Conservation (phyloP, 2,113 vertebrate genomes). For the Poeciliopsis occidentalis region DNA sequence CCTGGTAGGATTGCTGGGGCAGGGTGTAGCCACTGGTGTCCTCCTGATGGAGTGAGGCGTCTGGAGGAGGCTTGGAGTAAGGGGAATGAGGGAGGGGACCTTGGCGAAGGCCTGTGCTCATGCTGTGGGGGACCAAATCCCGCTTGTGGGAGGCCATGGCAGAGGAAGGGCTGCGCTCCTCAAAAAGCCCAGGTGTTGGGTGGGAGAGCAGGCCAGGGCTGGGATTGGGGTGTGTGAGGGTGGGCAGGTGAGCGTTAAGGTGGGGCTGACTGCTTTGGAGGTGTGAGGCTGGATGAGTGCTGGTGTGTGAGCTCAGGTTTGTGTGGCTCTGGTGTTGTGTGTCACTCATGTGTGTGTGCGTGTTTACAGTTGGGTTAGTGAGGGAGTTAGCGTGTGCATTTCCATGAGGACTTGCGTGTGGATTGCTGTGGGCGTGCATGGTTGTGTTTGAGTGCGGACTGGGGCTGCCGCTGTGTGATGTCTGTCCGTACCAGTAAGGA, state of each 20-base stretch:
- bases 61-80: conserved; percentile 82
- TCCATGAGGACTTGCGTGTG: conserved; percentile 69
- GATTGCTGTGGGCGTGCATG: conserved; percentile 59
- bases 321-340: conserved; percentile 67
- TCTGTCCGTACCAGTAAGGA: conserved; percentile 94
- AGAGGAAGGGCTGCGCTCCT: conserved; percentile 86
- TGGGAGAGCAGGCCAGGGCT: conserved; percentile 63
- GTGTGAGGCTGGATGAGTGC: conserved; percentile 49
- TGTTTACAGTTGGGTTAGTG: conserved; percentile 46
- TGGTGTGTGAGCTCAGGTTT: conserved; percentile 61
- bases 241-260: conserved; percentile 58
- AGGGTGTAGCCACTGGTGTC: conserved; percentile 90
- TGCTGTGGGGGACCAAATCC: conserved; percentile 79
- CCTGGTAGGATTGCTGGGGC: conserved; percentile 86
- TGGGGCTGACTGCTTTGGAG: conserved; percentile 60
- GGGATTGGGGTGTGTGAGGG: conserved; percentile 52
- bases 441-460: conserved; percentile 70
- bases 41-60: conserved; percentile 91
- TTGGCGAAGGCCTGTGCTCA: conserved; percentile 81
- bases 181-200: conserved; percentile 72
- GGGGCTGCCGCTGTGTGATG: conserved; percentile 74
- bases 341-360: conserved; percentile 60
- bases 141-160: conserved; percentile 86
- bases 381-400: conserved; percentile 55
- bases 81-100: conserved; percentile 72